These are phyloP conservation scores for Maniola hyperantus DNA, from an alignment of 2,888 invertebrate species.

Conservation along the genomic window DNA sequence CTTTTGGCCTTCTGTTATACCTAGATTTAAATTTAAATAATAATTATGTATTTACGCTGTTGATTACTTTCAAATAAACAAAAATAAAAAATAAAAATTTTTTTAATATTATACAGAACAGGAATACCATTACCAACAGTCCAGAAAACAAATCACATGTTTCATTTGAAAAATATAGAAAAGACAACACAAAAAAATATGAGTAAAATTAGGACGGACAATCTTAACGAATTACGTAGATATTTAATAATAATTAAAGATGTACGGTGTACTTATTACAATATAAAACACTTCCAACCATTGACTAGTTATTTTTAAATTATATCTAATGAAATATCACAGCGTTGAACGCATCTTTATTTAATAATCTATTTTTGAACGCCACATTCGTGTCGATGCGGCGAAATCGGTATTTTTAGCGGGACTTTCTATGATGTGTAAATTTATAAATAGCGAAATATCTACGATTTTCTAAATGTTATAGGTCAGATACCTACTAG, in stretches of 20 bases:
- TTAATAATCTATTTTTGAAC: slow-evolving; percentile 40
- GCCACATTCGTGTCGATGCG: slow-evolving; percentile 34
- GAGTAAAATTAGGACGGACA: not conserved
- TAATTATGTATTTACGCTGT: too few relatives aligned
- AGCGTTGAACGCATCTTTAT: slow-evolving; percentile 35
- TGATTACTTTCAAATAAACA: too few relatives aligned
- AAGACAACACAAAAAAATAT: not conserved
- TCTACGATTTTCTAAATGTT: slow-evolving; percentile 32
- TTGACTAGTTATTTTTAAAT: slow-evolving; percentile 14
- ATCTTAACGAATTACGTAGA: not conserved
- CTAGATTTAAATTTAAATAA: too few relatives aligned
- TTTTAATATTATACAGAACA: not conserved
- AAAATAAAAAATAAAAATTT: too few relatives aligned
- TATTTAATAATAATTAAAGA: slow-evolving; percentile 1
- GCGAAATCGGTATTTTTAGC: slow-evolving; percentile 42
- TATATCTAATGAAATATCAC: slow-evolving; percentile 19
- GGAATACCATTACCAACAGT: not conserved
- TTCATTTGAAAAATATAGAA: not conserved
- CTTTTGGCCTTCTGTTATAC: too few relatives aligned
- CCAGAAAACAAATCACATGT: not conserved
- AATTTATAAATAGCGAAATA: slow-evolving; percentile 38
- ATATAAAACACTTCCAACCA: not conserved
- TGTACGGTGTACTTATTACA: not conserved
- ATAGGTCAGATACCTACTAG: slow-evolving; percentile 23
- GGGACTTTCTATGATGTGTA: slow-evolving; percentile 39